These are phyloP conservation scores for Megalopta genalis DNA, from an alignment of 1,140 invertebrate genomes.

Conservation along the genomic window DNA sequence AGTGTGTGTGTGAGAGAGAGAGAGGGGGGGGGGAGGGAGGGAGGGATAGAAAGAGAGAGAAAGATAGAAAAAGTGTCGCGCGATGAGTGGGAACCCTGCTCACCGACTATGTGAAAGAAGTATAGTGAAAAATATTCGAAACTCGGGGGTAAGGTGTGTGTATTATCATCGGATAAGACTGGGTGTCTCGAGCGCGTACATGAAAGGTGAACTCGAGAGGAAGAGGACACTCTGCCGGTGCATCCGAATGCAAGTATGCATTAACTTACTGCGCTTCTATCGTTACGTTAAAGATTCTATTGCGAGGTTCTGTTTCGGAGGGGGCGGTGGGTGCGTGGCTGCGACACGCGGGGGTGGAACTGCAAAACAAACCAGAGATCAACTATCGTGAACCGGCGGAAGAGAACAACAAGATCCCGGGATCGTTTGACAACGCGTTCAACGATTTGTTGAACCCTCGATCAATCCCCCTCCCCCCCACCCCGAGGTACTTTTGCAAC, in stretches of 20 bases:
- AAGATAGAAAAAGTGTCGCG: slow-evolving; percentile 8
- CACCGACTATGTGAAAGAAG: slow-evolving; percentile 10
- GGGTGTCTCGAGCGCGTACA: not conserved
- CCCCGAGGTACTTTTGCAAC: not conserved
- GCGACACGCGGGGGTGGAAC: slow-evolving; percentile 58
- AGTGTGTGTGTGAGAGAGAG: not conserved
- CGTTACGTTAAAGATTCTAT: slow-evolving; percentile 77
- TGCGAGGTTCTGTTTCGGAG: slow-evolving; percentile 73
- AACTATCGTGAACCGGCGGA: slow-evolving; percentile 52
- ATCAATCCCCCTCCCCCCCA: not conserved
- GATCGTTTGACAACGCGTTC: not conserved
- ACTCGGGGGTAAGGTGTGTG: not conserved
- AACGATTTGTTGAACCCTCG: too few species aligned
- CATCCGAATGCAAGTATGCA: slow-evolving; percentile 32
- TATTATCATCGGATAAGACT: not conserved
- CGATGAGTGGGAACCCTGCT: slow-evolving; percentile 79
- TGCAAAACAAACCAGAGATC: slow-evolving; percentile 71
- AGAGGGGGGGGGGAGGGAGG: not conserved
- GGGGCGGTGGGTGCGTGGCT: slow-evolving; percentile 69
- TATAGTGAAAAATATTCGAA: not conserved
- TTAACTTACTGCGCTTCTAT: slow-evolving; percentile 75
- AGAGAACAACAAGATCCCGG: slow-evolving; percentile 1
- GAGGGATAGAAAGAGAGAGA: not conserved
- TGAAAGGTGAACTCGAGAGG: too few species aligned
- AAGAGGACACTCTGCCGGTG: too few species aligned